Evolutionary conservation across 2,113 vertebrate species (phyloP).

Genomic region (Podilymbus podiceps): DNA sequence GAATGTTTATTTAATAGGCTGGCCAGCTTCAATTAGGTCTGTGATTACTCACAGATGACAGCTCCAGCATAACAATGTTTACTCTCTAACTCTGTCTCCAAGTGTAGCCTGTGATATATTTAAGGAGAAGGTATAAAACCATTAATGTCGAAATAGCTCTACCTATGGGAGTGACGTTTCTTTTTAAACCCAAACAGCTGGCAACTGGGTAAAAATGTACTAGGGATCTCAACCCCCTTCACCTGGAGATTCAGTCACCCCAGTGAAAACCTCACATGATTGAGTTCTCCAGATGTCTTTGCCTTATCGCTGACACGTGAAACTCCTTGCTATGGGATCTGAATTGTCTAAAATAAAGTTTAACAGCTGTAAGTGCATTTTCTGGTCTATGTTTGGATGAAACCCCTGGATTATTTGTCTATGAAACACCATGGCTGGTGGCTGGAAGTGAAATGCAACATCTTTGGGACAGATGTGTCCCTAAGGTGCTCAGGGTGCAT

Average conservation of each 20-base stretch:
- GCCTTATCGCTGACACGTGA: background rate
- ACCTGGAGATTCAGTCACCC: background rate
- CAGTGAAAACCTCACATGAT: fast-evolving
- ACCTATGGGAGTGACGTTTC: background rate
- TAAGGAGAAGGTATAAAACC: slow-evolving; percentile 37
- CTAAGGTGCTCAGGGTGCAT: background rate
- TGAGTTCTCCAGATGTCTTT: background rate
- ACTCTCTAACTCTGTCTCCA: slow-evolving; percentile 37
- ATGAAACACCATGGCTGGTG: background rate
- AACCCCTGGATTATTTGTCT: background rate
- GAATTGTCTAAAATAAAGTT: background rate
- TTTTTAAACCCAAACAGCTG: background rate
- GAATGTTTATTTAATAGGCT: slow-evolving; percentile 65
- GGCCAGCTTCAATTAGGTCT: slow-evolving; percentile 63
- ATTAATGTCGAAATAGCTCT: slow-evolving; percentile 11
- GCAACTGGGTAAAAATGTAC: background rate
- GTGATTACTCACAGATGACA: slow-evolving; percentile 63
- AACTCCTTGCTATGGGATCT: background rate
- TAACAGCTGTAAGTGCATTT: background rate
- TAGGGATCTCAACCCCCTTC: background rate
- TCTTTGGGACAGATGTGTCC: slow-evolving; percentile 3
- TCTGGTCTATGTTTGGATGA: background rate
- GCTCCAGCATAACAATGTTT: slow-evolving; percentile 52
- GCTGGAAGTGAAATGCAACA: background rate
- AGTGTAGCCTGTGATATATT: slow-evolving; percentile 12